phyloP scores from a whole-genome alignment of 2,888 invertebrate species.

The Epirrita christyi region DNA sequence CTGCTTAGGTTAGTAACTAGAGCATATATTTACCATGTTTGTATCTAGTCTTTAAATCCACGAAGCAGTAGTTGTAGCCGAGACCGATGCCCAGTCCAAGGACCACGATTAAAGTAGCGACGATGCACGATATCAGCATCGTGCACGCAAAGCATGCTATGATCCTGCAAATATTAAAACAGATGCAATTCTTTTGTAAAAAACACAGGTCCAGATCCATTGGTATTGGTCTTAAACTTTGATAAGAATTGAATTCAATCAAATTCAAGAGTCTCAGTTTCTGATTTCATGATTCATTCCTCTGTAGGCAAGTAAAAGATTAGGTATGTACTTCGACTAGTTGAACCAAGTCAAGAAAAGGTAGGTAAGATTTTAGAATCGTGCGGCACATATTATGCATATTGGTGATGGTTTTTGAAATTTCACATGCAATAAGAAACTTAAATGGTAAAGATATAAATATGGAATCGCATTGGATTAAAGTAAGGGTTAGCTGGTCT shows the following conservation, averaged over 20 bases:
- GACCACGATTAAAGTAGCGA: constrained; percentile 4
- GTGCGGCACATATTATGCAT: too few relatives aligned
- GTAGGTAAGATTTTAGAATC: too few relatives aligned
- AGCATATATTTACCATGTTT: constrained; percentile 37
- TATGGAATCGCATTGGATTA: too few relatives aligned
- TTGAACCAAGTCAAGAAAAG: too few relatives aligned
- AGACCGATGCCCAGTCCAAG: constrained; percentile 14
- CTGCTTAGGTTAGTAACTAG: too few relatives aligned
- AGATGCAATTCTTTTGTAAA: background rate
- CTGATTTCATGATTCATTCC: background rate
- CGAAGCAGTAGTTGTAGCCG: constrained; percentile 54
- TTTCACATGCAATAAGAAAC: too few relatives aligned
- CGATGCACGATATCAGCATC: constrained; percentile 7
- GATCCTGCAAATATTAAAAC: constrained; percentile 5
- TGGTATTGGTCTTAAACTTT: too few relatives aligned
- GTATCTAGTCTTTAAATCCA: constrained; percentile 45
- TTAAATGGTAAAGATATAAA: too few relatives aligned
- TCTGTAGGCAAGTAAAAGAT: background rate
- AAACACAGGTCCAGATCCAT: background rate
- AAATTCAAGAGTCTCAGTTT: background rate
- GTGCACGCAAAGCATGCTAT: constrained; percentile 10
- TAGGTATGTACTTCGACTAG: too few relatives aligned
- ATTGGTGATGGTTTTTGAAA: too few relatives aligned
- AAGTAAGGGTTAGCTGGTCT: too few relatives aligned
- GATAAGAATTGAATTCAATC: too few relatives aligned